These are phyloP conservation scores for Malacoraja senta DNA, from an alignment of 2,797 vertebrate genomes.

Conservation along the genomic window DNA sequence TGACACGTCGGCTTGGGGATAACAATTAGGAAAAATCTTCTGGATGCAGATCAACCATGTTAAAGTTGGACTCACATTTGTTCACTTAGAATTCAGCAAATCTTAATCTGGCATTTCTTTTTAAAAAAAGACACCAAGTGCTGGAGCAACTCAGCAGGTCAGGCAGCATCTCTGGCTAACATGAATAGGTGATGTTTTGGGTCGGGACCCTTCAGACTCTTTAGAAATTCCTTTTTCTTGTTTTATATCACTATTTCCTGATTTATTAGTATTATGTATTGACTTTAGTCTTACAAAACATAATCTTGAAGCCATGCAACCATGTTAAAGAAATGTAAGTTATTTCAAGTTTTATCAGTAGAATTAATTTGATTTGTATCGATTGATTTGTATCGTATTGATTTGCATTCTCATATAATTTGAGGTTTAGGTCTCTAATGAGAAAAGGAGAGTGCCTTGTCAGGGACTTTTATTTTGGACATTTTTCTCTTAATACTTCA, in stretches of 20 bases:
- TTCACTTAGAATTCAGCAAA: not conserved
- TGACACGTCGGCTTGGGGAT: not conserved
- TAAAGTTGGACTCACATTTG: not conserved
- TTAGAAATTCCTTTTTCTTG: too few relatives aligned
- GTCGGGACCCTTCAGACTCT: too few relatives aligned
- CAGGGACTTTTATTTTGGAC: too few relatives aligned
- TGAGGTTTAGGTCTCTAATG: not conserved
- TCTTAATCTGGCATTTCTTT: not conserved
- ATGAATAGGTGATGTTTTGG: too few relatives aligned
- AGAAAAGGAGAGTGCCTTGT: not conserved
- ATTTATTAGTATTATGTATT: not conserved
- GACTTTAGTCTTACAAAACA: not conserved
- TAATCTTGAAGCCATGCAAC: not conserved
- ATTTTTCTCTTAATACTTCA: too few relatives aligned
- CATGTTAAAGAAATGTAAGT: not conserved
- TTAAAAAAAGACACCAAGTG: too few relatives aligned
- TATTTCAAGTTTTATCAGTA: not conserved
- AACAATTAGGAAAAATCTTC: not conserved
- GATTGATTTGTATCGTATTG: too few relatives aligned
- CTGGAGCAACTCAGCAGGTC: too few relatives aligned
- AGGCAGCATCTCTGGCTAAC: too few relatives aligned
- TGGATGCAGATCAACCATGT: not conserved
- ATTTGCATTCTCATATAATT: not conserved
- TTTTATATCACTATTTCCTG: not conserved
- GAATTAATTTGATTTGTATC: too few relatives aligned